Conservation (phyloP, 2,113 vertebrate genomes). For the Anoura caudifer region DNA sequence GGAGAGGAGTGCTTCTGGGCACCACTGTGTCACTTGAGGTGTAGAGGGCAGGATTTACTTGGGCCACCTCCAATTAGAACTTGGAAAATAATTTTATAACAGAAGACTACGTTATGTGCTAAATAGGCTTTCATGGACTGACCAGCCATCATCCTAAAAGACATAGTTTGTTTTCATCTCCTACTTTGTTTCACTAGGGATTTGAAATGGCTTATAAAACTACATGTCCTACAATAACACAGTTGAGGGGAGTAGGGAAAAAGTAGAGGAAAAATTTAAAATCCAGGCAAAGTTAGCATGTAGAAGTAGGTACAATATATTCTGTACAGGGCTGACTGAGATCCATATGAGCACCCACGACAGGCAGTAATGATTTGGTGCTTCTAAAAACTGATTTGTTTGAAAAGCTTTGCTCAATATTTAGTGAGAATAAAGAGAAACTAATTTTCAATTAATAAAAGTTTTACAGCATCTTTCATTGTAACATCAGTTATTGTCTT, state of each 20-base stretch:
- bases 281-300: background rate
- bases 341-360: background rate
- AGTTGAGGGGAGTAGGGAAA: background rate
- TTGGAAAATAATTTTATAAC: background rate
- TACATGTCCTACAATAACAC: background rate
- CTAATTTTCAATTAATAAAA: conserved; percentile 1
- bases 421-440: conserved; percentile 5
- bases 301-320: background rate
- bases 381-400: background rate
- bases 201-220: conserved; percentile 30
- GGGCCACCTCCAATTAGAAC: background rate
- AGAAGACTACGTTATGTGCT: background rate
- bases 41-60: background rate
- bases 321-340: background rate
- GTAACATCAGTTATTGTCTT: background rate
- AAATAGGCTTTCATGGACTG: background rate
- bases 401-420: background rate
- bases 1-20: background rate
- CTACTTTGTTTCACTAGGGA: background rate
- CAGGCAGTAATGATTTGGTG: background rate
- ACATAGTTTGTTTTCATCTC: background rate
- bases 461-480: background rate
- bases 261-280: background rate
- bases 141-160: background rate
- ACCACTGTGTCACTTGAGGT: background rate